Evolutionary conservation across 2,113 vertebrate species (phyloP).

Genomic region (Lagopus muta): DNA sequence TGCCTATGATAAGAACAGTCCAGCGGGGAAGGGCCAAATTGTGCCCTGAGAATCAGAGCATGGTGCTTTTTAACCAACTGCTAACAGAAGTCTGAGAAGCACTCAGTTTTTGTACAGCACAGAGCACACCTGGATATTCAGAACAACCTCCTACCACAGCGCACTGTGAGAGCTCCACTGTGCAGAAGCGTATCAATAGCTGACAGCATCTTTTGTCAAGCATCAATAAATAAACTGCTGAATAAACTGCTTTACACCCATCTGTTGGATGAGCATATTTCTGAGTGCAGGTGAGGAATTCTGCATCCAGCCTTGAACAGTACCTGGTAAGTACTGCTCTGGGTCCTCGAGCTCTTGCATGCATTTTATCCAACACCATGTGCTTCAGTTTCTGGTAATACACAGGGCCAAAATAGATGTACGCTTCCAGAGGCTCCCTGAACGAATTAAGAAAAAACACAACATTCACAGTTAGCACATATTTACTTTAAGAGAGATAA

Average conservation of each 20-base stretch:
- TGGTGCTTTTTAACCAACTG: background rate
- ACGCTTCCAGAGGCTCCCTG: slow-evolving; percentile 96
- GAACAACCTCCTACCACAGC: background rate
- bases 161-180: background rate
- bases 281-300: background rate
- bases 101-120: background rate
- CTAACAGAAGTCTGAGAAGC: background rate
- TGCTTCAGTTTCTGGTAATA: slow-evolving; percentile 99
- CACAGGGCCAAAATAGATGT: slow-evolving; percentile 97
- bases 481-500: background rate
- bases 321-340: slow-evolving; percentile 97
- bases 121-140: background rate
- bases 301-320: background rate
- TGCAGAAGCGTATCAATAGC: background rate
- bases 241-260: background rate
- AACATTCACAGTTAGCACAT: background rate
- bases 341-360: slow-evolving; percentile 94
- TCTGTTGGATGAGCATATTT: background rate
- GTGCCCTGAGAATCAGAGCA: background rate
- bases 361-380: slow-evolving; percentile 99
- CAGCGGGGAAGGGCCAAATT: background rate
- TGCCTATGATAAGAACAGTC: background rate
- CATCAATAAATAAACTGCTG: background rate
- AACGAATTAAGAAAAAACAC: background rate
- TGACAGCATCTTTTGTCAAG: background rate